Evolutionary conservation across 2,113 vertebrate species (phyloP).

Genomic region (Corydoras maculifer): DNA sequence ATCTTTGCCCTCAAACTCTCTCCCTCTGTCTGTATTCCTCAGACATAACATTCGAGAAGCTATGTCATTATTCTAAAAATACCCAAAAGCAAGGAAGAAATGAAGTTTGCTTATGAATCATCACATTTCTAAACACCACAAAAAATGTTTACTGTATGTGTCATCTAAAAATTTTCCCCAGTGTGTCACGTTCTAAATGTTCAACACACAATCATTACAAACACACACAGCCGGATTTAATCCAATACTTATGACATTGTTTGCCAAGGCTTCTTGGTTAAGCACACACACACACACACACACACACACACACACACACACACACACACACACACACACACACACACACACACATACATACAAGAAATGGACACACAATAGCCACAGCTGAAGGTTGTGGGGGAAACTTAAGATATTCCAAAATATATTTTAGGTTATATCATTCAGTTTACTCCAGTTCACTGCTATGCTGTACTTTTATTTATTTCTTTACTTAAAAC

Average conservation of each 20-base stretch:
- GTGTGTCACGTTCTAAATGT: not conserved
- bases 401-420: no score
- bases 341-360: not conserved
- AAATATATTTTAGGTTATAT: not conserved
- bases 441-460: not conserved
- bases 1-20: constrained; percentile 11
- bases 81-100: not conserved
- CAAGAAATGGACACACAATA: no score
- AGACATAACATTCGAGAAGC: constrained; percentile 11
- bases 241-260: not conserved
- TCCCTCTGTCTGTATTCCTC: not conserved
- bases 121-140: not conserved
- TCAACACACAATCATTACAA: not conserved
- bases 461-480: no score
- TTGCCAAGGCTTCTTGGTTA: not conserved
- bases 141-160: constrained; percentile 3
- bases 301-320: no score
- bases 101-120: constrained; percentile 1
- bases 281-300: not conserved
- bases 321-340: not conserved
- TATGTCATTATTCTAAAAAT: constrained; percentile 21
- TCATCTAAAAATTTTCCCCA: not conserved
- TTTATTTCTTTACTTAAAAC: no score
- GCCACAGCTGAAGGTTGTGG: no score
- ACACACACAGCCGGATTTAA: not conserved